A percentile compares a stretch with the other conserved stretches of the same genome.
Conservation (phyloP, 2,113 vertebrate species). For the Anas platyrhynchos region DNA sequence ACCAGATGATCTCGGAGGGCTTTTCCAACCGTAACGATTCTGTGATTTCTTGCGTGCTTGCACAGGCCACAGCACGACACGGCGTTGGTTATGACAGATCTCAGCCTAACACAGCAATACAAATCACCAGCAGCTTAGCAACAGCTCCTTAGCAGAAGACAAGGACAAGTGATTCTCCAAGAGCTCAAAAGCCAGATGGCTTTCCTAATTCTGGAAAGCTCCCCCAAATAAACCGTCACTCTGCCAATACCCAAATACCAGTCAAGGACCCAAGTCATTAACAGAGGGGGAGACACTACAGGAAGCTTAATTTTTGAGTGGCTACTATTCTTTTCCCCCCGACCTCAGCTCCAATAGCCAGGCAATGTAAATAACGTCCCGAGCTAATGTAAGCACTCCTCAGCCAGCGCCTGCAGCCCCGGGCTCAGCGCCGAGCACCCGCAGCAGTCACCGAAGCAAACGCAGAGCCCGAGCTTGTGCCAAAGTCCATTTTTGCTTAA, state of each 20-base stretch:
- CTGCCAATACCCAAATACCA: slow-evolving; percentile 33
- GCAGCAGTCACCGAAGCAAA: background rate
- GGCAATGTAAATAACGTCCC: rapidly evolving
- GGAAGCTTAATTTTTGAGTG: background rate
- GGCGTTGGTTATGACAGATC: no score
- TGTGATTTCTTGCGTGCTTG: rapidly evolving
- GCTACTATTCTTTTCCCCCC: background rate
- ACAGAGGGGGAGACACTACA: background rate
- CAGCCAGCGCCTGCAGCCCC: background rate
- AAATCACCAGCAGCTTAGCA: background rate
- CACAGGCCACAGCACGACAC: background rate
- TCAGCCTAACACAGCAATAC: rapidly evolving
- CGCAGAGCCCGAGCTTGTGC: rapidly evolving
- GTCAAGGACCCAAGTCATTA: background rate
- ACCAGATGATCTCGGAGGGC: no score
- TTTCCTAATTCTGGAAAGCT: slow-evolving; percentile 43
- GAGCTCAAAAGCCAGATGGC: slow-evolving; percentile 58
- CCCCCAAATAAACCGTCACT: background rate
- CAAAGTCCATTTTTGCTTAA: background rate
- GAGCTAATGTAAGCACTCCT: background rate
- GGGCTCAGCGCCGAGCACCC: background rate
- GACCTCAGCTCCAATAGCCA: background rate
- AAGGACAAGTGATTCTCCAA: background rate
- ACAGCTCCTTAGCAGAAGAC: background rate
- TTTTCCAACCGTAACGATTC: no score